Base-by-base conservation (phyloP, 2,888 invertebrate species). In the Aleiodes alternator region DNA sequence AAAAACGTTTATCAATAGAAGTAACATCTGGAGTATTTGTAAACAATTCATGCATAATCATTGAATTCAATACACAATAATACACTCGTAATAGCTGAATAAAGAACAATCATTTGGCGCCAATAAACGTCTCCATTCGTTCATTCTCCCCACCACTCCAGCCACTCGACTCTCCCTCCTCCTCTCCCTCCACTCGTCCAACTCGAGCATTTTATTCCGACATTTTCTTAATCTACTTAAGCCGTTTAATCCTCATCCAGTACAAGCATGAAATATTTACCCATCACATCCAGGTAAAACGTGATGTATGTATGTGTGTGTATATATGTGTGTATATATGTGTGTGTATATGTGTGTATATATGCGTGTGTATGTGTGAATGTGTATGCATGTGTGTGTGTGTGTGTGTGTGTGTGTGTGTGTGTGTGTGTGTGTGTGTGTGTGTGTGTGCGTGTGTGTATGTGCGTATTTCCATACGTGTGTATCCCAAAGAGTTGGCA, bases 211-310 rank as follows among this genome's bases (percentile, higher is more conserved):
- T 53, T 76, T 70, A 55, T 68, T 48, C 66, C 61, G 51, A 53
- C 68, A 9, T 31, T 75, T 79, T 83, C 83, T 86, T 89, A 86
- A 89, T 88, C 88, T 84, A 84, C 80, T 86, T 85, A 85, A 88
- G 83, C 85, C 82, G 82, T 83, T 86, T 87, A 87, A 88, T 87
- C 87, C 68, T 84, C 78, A 11, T n/a, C 48, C 23, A 14, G 84
- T 83, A 83, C 85, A 87, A 43, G 86, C 86, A 87, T 89, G 85
- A 88, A 88, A 89, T 89, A 89, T 89, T 89, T 88, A 88, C 85
- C 84, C 81, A 68, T 68, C 68, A 68, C 68, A 68, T 68, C n/a
- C 73, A 73, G 61, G 68, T 73, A 72, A 34, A 72, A 64, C 34
- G 64, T 14, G 9, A 43, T 23, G 56, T 69, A 61, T 57, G 68